These are phyloP conservation scores for Rhabditoides inermis DNA, from an alignment of 2,888 invertebrate species.

Conservation along the genomic window DNA sequence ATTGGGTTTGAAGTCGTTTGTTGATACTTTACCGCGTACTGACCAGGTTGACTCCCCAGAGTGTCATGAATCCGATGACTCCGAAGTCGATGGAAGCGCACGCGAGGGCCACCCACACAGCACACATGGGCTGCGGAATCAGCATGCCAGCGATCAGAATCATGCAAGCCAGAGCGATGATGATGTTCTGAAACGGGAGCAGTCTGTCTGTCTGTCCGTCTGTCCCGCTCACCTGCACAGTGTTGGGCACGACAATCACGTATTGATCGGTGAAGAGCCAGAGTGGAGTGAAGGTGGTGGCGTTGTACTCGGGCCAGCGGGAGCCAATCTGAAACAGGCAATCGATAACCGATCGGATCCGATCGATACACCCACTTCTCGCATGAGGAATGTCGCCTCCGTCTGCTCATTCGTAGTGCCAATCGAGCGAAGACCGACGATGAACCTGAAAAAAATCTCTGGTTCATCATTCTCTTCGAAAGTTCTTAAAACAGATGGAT, in stretches of 20 bases:
- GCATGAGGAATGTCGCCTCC: constrained; percentile 41
- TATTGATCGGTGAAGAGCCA: constrained; percentile 53
- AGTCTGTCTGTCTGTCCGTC: neutral
- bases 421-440: constrained; percentile 49
- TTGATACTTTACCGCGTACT: neutral
- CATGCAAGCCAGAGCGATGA: constrained; percentile 63
- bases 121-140: constrained; percentile 82
- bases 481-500: no score
- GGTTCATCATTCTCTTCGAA: neutral
- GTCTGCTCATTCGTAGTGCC: constrained; percentile 44
- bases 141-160: constrained; percentile 85
- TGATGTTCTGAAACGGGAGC: constrained; percentile 41
- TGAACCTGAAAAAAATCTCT: constrained; percentile 24
- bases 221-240: constrained; percentile 13
- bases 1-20: neutral
- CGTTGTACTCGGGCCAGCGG: constrained; percentile 43
- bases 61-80: constrained; percentile 88
- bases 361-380: constrained; percentile 20
- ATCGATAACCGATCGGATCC: neutral
- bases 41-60: constrained; percentile 81
- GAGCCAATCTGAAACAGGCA: constrained; percentile 18
- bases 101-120: constrained; percentile 86
- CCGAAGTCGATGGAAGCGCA: constrained; percentile 86
- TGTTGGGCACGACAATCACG: constrained; percentile 51
- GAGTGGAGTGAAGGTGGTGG: constrained; percentile 52